Evolutionary conservation across 2,113 vertebrate genomes (phyloP), one percentile per base, ranked within the genome.

Genomic region (Sander lucioperca): DNA sequence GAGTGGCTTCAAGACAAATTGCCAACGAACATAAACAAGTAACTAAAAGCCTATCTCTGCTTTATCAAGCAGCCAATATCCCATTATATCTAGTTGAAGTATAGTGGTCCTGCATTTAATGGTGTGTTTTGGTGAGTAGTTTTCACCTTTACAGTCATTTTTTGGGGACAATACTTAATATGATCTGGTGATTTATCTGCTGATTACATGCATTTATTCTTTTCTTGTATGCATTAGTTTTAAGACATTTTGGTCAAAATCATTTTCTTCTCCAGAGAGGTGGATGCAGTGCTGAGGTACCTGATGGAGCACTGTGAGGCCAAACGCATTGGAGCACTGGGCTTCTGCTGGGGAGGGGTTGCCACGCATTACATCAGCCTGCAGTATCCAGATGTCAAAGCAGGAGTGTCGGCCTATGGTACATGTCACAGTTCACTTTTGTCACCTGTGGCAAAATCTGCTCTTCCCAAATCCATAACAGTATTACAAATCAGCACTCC

Each of bases 1-100:
- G 93, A 95, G 75, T 99, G 98, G 98, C 39, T 97, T 59, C 93
- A 97, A 76, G 71, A 94, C 18, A 97, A 82, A 61, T 95, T 96
- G 59, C 92, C 97, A 58, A 92, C 74, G 3, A 94, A 96, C 79
- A 95, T 97, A 9, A 95, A 97, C 70, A 98, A 90, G 98, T 98
- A 95, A 94, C 13, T 47, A 5, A 30, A 27, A 23, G 9, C 25
- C 0, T 4, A 3, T 56, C 16, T 21, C 12, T 5, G 1, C 0
- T 1, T 43, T 1, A 48, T 33, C 19, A 53, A 30, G 5, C 18
- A 65, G 15, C 27, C 1, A 1, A n/a, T 58, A 27, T 58, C 5
- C 33, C 8, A 39, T 8, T 47, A 3, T 13, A 21, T 63, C 13
- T 15, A 25, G 13, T 19, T 14, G 3, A 7, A 47, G 12, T 10